Evolutionary conservation across 2,113 vertebrate species (phyloP).

Genomic region (Syngnathoides biaculeatus): DNA sequence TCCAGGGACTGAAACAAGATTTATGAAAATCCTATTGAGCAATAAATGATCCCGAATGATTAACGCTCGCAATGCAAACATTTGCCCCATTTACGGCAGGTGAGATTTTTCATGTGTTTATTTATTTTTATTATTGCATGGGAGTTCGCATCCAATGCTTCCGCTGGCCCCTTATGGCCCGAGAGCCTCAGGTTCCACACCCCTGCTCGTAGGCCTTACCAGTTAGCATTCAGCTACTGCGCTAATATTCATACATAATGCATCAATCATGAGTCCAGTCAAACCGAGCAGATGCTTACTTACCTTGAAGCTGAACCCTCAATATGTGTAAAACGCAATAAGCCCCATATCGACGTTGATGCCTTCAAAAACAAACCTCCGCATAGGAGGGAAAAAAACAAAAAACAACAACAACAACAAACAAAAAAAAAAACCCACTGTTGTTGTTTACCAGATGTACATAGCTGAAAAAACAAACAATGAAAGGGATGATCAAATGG

Average conservation of each 20-base stretch:
- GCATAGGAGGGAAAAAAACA: not conserved
- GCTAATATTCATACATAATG: not conserved
- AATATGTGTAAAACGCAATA: slow-evolving; percentile 27
- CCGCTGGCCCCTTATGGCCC: not conserved
- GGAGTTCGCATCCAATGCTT: not conserved
- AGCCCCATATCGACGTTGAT: slow-evolving; percentile 38
- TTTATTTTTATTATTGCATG: too few species aligned
- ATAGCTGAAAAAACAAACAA: not conserved
- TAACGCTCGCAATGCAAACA: too few species aligned
- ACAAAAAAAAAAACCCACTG: not conserved
- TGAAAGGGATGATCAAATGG: not conserved
- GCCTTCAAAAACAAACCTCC: not conserved
- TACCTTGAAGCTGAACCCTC: slow-evolving; percentile 42
- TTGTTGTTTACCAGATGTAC: slow-evolving; percentile 3
- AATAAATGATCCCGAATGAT: too few species aligned
- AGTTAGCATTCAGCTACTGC: not conserved
- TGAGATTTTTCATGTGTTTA: too few species aligned
- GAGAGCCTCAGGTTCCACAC: not conserved
- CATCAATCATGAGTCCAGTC: not conserved
- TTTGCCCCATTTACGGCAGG: too few species aligned
- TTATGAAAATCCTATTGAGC: too few species aligned
- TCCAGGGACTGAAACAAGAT: too few species aligned
- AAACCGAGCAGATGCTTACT: not conserved
- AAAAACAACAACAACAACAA: not conserved
- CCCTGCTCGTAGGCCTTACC: not conserved